A percentile compares a stretch with the other conserved stretches of the same genome.
Evolutionary conservation across 2,797 vertebrate genomes (phyloP).

Genomic region (Scyliorhinus canicula): DNA sequence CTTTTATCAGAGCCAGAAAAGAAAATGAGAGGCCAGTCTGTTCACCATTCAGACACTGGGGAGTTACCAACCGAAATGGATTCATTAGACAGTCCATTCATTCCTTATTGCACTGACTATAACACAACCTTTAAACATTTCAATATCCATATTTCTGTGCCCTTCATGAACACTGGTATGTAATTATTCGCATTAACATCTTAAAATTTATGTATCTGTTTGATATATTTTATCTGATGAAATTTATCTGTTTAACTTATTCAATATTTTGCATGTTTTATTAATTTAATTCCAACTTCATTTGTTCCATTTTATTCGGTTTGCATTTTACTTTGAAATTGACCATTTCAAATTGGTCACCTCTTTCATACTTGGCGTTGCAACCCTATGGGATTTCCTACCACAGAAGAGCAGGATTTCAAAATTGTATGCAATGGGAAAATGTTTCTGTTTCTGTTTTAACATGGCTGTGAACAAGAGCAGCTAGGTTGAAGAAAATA

Average conservation of each 20-base stretch:
- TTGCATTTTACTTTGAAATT: background rate
- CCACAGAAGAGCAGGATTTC: background rate
- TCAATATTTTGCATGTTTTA: background rate
- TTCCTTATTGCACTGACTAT: background rate
- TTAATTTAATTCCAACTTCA: background rate
- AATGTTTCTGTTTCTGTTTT: background rate
- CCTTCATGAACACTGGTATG: background rate
- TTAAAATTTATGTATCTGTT: background rate
- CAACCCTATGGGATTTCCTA: background rate
- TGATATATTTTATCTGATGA: background rate
- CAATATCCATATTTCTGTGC: background rate
- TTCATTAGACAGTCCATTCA: background rate
- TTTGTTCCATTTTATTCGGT: background rate
- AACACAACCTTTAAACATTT: background rate
- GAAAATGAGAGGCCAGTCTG: slow-evolving; percentile 1
- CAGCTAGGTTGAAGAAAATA: background rate
- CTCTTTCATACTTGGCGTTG: background rate
- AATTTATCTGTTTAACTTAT: background rate
- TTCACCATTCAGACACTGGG: slow-evolving; percentile 22
- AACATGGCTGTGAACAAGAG: background rate
- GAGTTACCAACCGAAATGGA: slow-evolving; percentile 6
- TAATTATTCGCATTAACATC: background rate
- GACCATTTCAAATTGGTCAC: no score
- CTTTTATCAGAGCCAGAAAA: slow-evolving; percentile 27
- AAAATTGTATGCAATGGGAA: background rate